These are phyloP conservation scores for Morelia viridis DNA, from an alignment of 2,797 vertebrate species.

Conservation along the genomic window DNA sequence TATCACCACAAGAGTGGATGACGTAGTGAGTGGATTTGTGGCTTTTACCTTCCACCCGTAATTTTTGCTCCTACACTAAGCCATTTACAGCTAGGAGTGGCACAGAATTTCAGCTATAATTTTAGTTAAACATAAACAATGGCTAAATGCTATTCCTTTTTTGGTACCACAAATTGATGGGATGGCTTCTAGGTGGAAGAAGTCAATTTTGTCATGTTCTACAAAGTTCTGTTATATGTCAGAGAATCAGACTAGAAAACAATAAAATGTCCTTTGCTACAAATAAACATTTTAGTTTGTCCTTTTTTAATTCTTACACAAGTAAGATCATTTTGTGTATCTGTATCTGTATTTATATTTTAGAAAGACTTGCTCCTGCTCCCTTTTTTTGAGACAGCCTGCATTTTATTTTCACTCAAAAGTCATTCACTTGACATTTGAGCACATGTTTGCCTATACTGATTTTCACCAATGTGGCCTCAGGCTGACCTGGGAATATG, in stretches of 20 bases:
- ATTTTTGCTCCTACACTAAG: conserved; percentile 3
- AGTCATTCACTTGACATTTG: not conserved
- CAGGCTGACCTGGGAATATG: not conserved
- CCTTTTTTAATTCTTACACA: not conserved
- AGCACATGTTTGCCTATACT: not conserved
- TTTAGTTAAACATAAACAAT: conserved; percentile 35
- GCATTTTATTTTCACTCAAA: not conserved
- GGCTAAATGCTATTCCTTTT: conserved; percentile 13
- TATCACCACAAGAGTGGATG: conserved; percentile 24
- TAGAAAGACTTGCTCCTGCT: not conserved
- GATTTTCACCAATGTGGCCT: not conserved
- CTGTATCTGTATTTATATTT: not conserved
- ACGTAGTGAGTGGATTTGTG: not conserved
- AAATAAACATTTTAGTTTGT: conserved; percentile 24
- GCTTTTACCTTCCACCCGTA: conserved; percentile 25
- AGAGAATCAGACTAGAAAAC: conserved; percentile 10
- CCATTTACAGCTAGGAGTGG: conserved; percentile 1
- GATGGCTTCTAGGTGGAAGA: conserved; percentile 13
- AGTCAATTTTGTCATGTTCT: conserved; percentile 37
- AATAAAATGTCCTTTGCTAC: conserved; percentile 33
- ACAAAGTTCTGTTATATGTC: conserved; percentile 18
- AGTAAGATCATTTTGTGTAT: not conserved
- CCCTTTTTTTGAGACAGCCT: not conserved
- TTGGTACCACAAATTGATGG: conserved; percentile 14
- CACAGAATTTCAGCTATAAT: not conserved